Percentiles rank a stretch among this genome's conserved stretches.
Evolutionary conservation across 1,140 invertebrate genomes (phyloP).

Genomic region (Drosophila takahashii): DNA sequence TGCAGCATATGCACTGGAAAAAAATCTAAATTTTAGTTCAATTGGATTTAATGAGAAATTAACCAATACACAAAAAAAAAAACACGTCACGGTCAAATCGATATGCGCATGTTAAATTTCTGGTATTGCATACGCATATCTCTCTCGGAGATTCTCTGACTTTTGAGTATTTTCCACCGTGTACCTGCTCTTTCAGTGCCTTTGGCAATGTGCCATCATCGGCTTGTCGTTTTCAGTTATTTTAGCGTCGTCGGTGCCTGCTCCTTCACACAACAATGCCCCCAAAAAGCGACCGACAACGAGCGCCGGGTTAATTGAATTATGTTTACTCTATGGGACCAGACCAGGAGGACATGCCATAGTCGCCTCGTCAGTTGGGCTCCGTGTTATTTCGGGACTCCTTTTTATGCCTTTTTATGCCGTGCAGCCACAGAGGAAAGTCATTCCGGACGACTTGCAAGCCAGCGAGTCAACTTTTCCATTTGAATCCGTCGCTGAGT

Average conservation of each 20-base stretch:
- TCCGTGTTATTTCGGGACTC: conserved; percentile 43
- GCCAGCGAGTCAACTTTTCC: conserved; percentile 28
- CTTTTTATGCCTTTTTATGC: conserved; percentile 39
- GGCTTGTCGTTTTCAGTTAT: conserved; percentile 77
- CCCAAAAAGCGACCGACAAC: conserved; percentile 56
- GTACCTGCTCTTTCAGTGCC: conserved; percentile 24
- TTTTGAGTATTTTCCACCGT: not conserved
- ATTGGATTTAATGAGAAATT: too few species aligned
- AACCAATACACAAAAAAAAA: too few species aligned
- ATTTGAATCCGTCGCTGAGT: conserved; percentile 23
- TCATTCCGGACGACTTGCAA: conserved; percentile 33
- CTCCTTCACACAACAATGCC: conserved; percentile 63
- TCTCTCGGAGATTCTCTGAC: too few species aligned
- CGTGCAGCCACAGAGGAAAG: conserved; percentile 13
- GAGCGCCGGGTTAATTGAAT: conserved; percentile 77
- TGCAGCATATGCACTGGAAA: conserved; percentile 28
- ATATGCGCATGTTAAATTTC: too few species aligned
- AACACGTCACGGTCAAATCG: too few species aligned
- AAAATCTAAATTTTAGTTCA: not conserved
- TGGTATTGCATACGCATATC: too few species aligned
- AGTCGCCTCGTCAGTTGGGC: conserved; percentile 16
- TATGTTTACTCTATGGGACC: conserved; percentile 72
- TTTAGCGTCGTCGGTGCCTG: conserved; percentile 61
- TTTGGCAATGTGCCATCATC: conserved; percentile 55
- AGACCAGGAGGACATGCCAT: conserved; percentile 20